Conservation (phyloP, 2,797 vertebrate species). For the Morelia viridis region DNA sequence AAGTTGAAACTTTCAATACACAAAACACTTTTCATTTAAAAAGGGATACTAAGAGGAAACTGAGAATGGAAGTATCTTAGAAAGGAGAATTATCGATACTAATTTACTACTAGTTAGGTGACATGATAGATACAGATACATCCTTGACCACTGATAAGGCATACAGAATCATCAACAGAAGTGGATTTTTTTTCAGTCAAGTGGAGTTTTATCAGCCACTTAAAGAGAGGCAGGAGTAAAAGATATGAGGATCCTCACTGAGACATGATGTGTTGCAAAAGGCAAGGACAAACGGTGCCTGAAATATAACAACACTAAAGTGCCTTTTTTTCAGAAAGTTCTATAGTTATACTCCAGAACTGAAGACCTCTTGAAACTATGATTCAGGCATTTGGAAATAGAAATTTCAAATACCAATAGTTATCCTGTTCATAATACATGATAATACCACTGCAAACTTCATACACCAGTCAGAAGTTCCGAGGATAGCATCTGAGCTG, state of each 20-base stretch:
- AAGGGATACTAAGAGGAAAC: not conserved
- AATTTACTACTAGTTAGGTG: conserved; percentile 15
- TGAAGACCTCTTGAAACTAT: not conserved
- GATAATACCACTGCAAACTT: not conserved
- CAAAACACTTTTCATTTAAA: not conserved
- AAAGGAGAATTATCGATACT: conserved; percentile 11
- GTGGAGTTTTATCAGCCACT: conserved; percentile 4
- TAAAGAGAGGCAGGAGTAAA: not conserved
- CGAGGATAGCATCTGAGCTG: not conserved
- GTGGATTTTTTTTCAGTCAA: not conserved
- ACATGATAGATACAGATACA: conserved; percentile 1
- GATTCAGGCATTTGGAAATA: not conserved
- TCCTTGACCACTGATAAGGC: not conserved
- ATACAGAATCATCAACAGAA: not conserved
- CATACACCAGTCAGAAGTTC: not conserved
- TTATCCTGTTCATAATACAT: not conserved
- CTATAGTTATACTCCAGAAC: not conserved
- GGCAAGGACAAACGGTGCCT: not conserved
- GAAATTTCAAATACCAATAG: not conserved
- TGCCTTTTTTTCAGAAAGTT: not conserved
- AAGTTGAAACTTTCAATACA: not conserved
- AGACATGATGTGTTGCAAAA: not conserved
- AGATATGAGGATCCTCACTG: not conserved
- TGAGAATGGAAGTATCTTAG: not conserved
- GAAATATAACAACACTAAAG: not conserved